phyloP scores from a whole-genome alignment of 1,140 invertebrate species.

The Vanessa atalanta region DNA sequence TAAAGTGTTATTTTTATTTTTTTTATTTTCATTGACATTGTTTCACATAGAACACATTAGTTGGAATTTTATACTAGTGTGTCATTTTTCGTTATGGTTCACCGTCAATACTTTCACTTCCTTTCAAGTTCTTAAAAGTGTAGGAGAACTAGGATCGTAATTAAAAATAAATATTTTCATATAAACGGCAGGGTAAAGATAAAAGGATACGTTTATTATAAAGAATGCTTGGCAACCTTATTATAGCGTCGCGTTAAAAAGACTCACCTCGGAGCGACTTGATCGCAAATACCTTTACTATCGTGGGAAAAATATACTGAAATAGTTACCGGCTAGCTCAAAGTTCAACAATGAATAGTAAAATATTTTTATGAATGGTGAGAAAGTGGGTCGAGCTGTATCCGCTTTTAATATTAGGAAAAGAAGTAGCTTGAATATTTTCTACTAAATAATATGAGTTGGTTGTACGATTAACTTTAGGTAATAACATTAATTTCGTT shows the following conservation, averaged over 20 bases:
- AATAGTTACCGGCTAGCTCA: constrained; percentile 29
- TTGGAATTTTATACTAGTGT: no score
- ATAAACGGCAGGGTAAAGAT: no score
- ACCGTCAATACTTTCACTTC: no score
- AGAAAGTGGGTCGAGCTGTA: constrained; percentile 40
- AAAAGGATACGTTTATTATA: no score
- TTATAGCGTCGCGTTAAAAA: not conserved
- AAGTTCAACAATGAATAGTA: constrained; percentile 37
- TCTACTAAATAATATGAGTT: constrained; percentile 12
- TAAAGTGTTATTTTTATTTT: no score
- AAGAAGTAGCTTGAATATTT: constrained; percentile 16
- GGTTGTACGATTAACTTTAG: not conserved
- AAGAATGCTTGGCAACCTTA: no score
- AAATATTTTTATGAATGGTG: constrained; percentile 42
- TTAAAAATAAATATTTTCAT: no score
- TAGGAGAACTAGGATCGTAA: no score
- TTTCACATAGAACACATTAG: no score
- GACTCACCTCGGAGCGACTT: not conserved
- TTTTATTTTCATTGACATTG: no score
- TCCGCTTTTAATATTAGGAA: constrained; percentile 32
- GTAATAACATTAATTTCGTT: not conserved
- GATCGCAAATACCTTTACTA: constrained; percentile 7
- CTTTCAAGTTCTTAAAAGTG: no score
- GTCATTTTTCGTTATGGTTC: no score
- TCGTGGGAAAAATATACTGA: constrained; percentile 36